These are phyloP conservation scores for Drosophila falleni DNA, from an alignment of 2,888 invertebrate species.

Conservation along the genomic window DNA sequence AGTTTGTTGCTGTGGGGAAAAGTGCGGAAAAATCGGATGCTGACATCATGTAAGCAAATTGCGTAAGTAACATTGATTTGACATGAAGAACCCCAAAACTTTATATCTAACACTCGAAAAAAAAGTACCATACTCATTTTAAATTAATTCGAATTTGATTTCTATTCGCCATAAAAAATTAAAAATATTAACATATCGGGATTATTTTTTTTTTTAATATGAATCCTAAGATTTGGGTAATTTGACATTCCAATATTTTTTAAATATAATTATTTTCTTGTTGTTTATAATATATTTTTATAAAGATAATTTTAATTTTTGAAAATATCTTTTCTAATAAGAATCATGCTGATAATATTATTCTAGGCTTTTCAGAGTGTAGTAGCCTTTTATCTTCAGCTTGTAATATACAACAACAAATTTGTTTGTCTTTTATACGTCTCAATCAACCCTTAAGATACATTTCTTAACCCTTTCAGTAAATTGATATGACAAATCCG, in stretches of 20 bases:
- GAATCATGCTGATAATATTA: no score
- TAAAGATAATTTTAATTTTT: no score
- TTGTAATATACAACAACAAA: conserved; percentile 54
- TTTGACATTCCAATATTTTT: no score
- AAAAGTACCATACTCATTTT: not conserved
- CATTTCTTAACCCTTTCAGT: conserved; percentile 70
- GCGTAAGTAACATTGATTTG: conserved; percentile 82
- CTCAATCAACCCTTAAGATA: conserved; percentile 69
- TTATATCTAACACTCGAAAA: not conserved
- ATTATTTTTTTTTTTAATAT: no score
- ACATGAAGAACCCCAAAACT: conserved; percentile 55
- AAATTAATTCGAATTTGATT: not conserved
- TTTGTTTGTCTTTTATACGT: conserved; percentile 67
- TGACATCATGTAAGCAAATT: conserved; percentile 79
- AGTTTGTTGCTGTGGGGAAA: conserved; percentile 1
- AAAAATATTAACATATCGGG: no score
- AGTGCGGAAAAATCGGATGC: conserved; percentile 35
- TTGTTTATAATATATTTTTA: no score
- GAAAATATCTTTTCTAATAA: no score
- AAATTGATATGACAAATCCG: conserved; percentile 79
- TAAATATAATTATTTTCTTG: no score
- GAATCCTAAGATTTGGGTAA: no score
- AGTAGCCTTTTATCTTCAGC: conserved; percentile 11
- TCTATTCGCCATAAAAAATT: not conserved
- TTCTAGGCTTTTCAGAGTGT: not conserved